Percentiles rank a stretch among this genome's conserved stretches.
phyloP scores from a whole-genome alignment of 2,113 vertebrate genomes.

The Lucifuga dentata region DNA sequence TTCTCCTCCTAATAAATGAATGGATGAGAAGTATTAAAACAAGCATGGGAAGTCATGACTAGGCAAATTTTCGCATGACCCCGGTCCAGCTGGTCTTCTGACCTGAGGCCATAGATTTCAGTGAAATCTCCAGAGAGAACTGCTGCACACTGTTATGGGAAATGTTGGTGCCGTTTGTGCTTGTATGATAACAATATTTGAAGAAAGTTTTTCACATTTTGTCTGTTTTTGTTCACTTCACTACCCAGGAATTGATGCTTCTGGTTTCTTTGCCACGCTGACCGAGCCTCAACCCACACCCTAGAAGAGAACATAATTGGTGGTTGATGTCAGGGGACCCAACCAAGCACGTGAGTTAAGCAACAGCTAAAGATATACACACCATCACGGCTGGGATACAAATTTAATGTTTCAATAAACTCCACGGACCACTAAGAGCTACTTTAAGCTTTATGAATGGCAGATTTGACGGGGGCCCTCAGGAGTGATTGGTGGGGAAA shows the following conservation, averaged over 20 bases:
- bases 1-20: neutral
- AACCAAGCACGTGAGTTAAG: conserved; percentile 76
- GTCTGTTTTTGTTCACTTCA: conserved; percentile 68
- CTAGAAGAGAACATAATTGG: conserved; percentile 83
- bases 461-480: conserved; percentile 78
- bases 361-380: conserved; percentile 84
- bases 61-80: conserved; percentile 47
- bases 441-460: conserved; percentile 86
- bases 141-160: conserved; percentile 49
- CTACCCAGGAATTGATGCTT: conserved; percentile 73
- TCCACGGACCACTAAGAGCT: conserved; percentile 84
- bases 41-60: conserved; percentile 63
- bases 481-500: conserved; percentile 80
- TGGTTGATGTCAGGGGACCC: conserved; percentile 77
- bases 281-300: conserved; percentile 79
- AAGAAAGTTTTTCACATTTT: conserved; percentile 71
- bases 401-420: conserved; percentile 87
- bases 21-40: conserved; percentile 21
- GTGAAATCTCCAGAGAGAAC: conserved; percentile 27
- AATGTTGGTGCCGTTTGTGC: conserved; percentile 61
- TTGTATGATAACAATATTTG: conserved; percentile 66
- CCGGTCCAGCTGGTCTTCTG: conserved; percentile 34
- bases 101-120: conserved; percentile 36
- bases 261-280: conserved; percentile 70
- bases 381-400: conserved; percentile 80